These are phyloP conservation scores for Desoria tigrina DNA, from an alignment of 2,888 invertebrate species.

Conservation along the genomic window DNA sequence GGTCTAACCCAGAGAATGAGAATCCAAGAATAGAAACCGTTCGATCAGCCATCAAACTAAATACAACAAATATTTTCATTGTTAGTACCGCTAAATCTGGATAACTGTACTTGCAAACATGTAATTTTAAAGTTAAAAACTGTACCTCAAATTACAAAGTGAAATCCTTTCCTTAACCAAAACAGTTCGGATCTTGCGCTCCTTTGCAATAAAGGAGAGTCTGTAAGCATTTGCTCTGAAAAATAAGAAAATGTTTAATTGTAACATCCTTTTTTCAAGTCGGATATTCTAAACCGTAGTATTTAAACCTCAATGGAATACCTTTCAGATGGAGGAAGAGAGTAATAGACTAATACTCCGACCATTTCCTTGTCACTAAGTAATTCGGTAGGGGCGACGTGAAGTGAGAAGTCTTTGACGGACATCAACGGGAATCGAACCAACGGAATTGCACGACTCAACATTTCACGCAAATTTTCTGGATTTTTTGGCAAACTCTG, in stretches of 20 bases:
- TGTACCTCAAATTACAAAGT: constrained; percentile 48
- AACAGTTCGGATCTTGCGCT: constrained; percentile 38
- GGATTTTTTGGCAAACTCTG: constrained; percentile 36
- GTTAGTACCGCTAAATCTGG: too few relatives aligned
- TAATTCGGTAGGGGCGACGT: constrained; percentile 46
- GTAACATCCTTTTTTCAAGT: neutral
- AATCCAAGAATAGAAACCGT: constrained; percentile 44
- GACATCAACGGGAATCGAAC: constrained; percentile 49
- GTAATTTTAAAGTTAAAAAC: constrained; percentile 4
- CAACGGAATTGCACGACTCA: constrained; percentile 36
- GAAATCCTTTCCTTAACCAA: constrained; percentile 39
- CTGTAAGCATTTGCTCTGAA: constrained; percentile 43
- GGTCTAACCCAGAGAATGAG: constrained; percentile 45
- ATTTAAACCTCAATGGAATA: constrained; percentile 4
- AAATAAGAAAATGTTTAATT: too few relatives aligned
- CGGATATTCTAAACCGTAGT: neutral
- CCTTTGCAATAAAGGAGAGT: constrained; percentile 41
- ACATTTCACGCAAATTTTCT: constrained; percentile 38
- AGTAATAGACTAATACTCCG: constrained; percentile 48
- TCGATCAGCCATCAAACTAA: constrained; percentile 42
- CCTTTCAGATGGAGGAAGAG: constrained; percentile 46
- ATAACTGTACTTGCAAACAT: neutral
- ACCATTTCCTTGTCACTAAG: constrained; percentile 47
- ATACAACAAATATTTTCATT: constrained; percentile 1
- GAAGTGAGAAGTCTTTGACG: constrained; percentile 46